Conservation (phyloP, 53 echinoderm and acorn worm species). For the Patiria pectinifera region DNA sequence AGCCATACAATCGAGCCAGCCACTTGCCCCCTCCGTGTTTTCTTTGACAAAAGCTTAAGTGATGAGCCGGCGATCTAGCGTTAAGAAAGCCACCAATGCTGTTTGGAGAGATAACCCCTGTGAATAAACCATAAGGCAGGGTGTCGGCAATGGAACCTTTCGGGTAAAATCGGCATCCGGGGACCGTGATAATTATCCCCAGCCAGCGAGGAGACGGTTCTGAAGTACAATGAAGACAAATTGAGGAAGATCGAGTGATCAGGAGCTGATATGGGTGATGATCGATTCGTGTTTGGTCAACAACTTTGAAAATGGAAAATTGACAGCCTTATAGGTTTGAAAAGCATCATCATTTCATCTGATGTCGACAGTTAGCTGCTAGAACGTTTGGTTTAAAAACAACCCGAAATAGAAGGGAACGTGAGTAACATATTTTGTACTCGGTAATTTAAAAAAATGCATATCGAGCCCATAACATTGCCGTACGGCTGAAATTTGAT, state of each 20-base stretch:
- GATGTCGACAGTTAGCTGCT: no score
- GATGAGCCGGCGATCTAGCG: neutral
- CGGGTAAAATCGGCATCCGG: neutral
- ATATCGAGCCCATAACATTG: no score
- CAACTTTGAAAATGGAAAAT: neutral
- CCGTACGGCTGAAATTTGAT: no score
- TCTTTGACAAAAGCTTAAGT: conserved; percentile 19
- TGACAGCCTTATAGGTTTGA: no score
- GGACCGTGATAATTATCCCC: neutral
- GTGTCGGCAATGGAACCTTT: conserved; percentile 1
- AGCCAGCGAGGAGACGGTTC: neutral
- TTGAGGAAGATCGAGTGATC: neutral
- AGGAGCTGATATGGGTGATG: neutral
- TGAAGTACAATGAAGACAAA: neutral
- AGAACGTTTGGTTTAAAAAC: no score
- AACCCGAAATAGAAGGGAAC: no score
- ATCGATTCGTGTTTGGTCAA: neutral
- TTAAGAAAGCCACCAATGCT: neutral
- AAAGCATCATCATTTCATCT: no score
- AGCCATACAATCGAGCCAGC: neutral
- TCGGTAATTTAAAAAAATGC: no score
- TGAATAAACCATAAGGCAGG: neutral
- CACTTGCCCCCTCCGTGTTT: conserved; percentile 9
- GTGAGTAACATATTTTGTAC: no score
- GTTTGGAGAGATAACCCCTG: neutral